Conservation (phyloP, 2,113 vertebrate genomes). For the Sitta europaea region DNA sequence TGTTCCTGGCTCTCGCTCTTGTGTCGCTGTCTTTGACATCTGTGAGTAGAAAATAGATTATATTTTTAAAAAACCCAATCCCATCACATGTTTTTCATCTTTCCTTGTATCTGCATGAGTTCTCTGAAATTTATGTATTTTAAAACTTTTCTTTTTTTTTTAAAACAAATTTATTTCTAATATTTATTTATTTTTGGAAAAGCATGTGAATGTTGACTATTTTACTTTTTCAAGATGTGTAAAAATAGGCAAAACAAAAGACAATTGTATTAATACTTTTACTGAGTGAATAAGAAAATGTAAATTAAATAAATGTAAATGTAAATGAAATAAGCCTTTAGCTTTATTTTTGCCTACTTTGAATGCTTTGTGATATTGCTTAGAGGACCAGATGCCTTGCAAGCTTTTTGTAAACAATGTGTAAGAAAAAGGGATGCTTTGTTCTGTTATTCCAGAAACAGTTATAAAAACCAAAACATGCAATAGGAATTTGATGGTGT, state of each 20-base stretch:
- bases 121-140: not conserved
- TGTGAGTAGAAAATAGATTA: not conserved
- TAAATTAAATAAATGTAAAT: not conserved
- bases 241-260: not conserved
- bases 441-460: not conserved
- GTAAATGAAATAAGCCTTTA: not conserved
- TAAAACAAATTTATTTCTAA: not conserved
- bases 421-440: not conserved
- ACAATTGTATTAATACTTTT: not conserved
- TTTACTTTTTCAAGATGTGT: not conserved
- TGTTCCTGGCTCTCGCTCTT: not conserved
- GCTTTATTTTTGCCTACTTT: not conserved
- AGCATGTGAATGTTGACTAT: not conserved
- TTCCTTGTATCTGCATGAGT: not conserved
- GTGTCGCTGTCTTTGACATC: not conserved
- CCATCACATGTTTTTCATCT: not conserved
- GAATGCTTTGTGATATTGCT: not conserved
- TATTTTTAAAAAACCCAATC: not conserved
- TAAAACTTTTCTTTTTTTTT: not conserved
- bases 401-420: not conserved
- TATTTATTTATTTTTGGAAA: not conserved
- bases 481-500: not conserved
- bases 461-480: accelerated
- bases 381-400: not conserved
- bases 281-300: not conserved